Base-by-base conservation (phyloP, 1,140 invertebrate species). In the Cotesia typhae region DNA sequence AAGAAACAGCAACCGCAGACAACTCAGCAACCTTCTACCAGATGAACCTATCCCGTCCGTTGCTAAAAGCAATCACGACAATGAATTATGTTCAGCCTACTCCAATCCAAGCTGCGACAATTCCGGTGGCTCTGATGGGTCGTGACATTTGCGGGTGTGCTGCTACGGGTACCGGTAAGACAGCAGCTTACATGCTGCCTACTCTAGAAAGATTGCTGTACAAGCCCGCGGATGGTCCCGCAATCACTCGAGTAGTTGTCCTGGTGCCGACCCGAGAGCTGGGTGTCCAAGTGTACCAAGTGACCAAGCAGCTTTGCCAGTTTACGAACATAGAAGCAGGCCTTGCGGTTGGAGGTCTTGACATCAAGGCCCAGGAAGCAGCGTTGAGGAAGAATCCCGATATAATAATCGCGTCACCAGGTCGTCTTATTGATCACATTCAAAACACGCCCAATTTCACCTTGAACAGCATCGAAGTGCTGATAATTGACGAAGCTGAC, bases 151-250 rank as follows among this genome's bases (percentile, higher is more conserved):
- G 96, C 89, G 97, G 95, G 9, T 98, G 96, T 89, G 96, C 97
- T 69, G 96, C 97, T 2, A 99, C 98, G 0, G 98, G 98, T 52
- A 99, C 98, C 4, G 98, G 97, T 38, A 99, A 99, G 90, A 99
- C 98, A 2, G 96, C 96, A 0, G 98, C 98, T 0, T 99, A 99
- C 82, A 98, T 99, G 95, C 87, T 99, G 73, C 98, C 98, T 3
- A 97, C 97, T 37, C 82, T 99, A 28, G 98, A 99, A 87, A 89
- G 98, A 76, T 88, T 99, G 66, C 83, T 99, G 3, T 98, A 95
- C 81, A 92, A 91, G 69, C 92, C 88, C 67, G 83, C 83, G 70
- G 85, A 89, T 53, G 89, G 90, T 68, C 85, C 89, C 52, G 88
- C 91, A 9, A 87, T 94, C 6, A 96, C 95, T 0, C 87, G 96